A percentile compares a stretch with the other conserved stretches of the same genome.
These are phyloP conservation scores for Varecia variegata DNA, from an alignment of 2,797 vertebrate species.

Conservation along the genomic window DNA sequence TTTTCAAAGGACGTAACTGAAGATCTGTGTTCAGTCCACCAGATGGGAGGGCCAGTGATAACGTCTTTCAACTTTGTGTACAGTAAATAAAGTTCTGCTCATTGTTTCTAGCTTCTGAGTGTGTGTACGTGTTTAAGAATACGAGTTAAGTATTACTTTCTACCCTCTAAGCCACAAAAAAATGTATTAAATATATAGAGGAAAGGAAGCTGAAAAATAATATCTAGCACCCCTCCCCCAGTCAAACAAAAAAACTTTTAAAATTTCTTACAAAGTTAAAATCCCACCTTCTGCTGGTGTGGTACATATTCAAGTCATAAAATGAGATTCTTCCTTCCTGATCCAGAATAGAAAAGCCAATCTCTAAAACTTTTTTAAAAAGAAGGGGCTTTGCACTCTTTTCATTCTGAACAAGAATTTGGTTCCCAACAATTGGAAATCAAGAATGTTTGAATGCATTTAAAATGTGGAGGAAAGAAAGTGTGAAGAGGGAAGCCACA, in stretches of 20 bases:
- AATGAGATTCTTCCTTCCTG: not conserved
- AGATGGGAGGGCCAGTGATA: fast-evolving
- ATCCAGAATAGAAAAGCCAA: not conserved
- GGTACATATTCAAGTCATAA: not conserved
- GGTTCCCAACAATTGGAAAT: not conserved
- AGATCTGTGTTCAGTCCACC: fast-evolving
- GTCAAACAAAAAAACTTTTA: not conserved
- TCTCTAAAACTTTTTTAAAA: not conserved
- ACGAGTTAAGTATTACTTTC: not conserved
- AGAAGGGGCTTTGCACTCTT: not conserved
- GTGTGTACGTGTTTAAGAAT: not conserved
- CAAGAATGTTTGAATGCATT: not conserved
- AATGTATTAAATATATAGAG: not conserved
- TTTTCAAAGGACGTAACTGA: not conserved
- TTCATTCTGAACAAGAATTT: not conserved
- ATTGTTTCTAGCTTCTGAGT: not conserved
- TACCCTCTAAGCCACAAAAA: not conserved
- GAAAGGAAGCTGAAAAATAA: not conserved
- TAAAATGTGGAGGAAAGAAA: not conserved
- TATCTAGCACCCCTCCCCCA: not conserved
- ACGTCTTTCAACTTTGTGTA: not conserved
- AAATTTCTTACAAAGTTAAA: not conserved
- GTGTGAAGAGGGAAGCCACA: fast-evolving
- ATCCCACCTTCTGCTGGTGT: not conserved
- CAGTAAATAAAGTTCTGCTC: not conserved